Base-by-base conservation (phyloP, 2,888 invertebrate genomes). In the Tinea semifulvella region DNA sequence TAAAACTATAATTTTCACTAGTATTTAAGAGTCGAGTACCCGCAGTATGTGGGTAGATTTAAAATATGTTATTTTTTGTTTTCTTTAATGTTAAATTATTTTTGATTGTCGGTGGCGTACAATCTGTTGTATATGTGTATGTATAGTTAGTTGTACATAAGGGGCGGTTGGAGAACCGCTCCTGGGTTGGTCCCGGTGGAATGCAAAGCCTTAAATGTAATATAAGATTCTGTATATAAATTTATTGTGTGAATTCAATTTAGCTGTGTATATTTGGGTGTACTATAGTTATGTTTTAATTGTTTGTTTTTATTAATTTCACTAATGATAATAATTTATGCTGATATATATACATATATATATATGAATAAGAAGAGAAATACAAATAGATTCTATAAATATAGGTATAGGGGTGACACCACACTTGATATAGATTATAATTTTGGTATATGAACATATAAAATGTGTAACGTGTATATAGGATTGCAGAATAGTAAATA, bases 381-480 rank as follows among this genome's bases (percentile, higher is more conserved):
- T 77, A 79, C 77, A 80, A 77, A 77, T 77, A 76, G 72, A 65
- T 74, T 68, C 70, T 80, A 80, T 80, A 79, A 68, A 80, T 80
- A 80, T 80, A 79, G 79, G 52, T 56, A 16, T 79, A 77, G 76
- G 71, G 63, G 67, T 69, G 7, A 73, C 74, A 70, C 71, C 63
- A 73, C 72, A 74, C 70, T 63, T 67, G 66, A 70, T 58, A 77
- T 72, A 72, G 68, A 58, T 60, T 69, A 72, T 79, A 79, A 74
- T 79, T 79, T 79, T 80, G 71, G 71, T 71, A 73, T 73, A 67
- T 76, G 74, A 74, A 75, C 73, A 71, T 20, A 36, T 45, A 18
- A 66, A 71, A 68, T 73, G 42, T 45, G 65, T 70, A 63, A 72
- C 63, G 57, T 80, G 80, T 80, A 79, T 60, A 79, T 80, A 80